Conservation (phyloP, 2,888 invertebrate species). For the Eubasilissa splendida region DNA sequence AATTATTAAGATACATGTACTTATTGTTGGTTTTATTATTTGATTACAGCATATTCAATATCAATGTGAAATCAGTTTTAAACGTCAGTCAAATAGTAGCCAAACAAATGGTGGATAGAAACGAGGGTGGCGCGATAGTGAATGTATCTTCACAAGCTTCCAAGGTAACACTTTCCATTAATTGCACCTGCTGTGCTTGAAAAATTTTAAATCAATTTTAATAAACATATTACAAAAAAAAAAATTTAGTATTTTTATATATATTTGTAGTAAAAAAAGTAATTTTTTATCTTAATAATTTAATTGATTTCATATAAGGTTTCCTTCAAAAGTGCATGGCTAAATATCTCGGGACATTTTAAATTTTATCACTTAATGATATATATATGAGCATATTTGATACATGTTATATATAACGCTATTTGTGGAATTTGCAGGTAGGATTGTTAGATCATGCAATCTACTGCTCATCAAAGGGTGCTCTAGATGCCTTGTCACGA, state of each 20-base stretch:
- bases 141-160: conserved; percentile 93
- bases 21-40: background rate
- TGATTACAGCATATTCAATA: conserved; percentile 74
- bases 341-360: no score
- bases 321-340: no score
- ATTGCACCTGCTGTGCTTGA: no score
- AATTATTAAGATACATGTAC: background rate
- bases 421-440: conserved; percentile 64
- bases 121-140: conserved; percentile 85
- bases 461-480: conserved; percentile 91
- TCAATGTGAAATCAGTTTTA: conserved; percentile 89
- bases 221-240: no score
- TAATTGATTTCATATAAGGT: no score
- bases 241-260: no score
- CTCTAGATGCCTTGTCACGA: conserved; percentile 87
- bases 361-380: no score
- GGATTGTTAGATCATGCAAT: conserved; percentile 84
- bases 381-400: no score
- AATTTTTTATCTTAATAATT: no score
- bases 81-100: conserved; percentile 90
- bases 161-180: conserved; percentile 66
- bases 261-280: no score
- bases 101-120: conserved; percentile 80
- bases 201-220: no score
- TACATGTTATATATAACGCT: no score